phyloP scores from a whole-genome alignment of 2,113 vertebrate genomes.

The Ailuropoda melanoleuca region DNA sequence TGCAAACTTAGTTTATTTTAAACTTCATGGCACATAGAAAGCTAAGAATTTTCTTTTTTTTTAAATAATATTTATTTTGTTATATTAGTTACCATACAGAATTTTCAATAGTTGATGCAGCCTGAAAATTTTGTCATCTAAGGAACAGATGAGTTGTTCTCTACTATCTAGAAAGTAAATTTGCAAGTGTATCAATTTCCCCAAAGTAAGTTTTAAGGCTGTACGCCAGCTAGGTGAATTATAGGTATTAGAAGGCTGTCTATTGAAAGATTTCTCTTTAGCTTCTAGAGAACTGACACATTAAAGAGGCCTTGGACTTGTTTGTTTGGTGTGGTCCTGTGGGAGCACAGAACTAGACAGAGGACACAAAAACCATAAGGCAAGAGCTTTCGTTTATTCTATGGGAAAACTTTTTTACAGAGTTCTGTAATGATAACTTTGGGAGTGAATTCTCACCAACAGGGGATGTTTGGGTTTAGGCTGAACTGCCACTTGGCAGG shows the following conservation, averaged over 20 bases:
- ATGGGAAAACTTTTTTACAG: neutral
- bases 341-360: neutral
- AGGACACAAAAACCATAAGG: neutral
- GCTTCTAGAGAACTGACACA: neutral
- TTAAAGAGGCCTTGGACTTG: neutral
- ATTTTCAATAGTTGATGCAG: neutral
- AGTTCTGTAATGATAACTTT: neutral
- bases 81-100: neutral
- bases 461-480: neutral
- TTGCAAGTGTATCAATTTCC: neutral
- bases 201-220: slow-evolving; percentile 2
- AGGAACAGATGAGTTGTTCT: neutral
- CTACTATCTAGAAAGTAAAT: slow-evolving; percentile 38
- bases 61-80: neutral
- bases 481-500: neutral
- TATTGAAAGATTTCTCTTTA: neutral
- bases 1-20: slow-evolving; percentile 61
- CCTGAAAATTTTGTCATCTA: neutral
- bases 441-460: neutral
- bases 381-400: neutral
- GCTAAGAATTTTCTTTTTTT: slow-evolving; percentile 57
- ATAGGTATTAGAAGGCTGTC: neutral
- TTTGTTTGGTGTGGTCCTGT: neutral
- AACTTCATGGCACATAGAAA: slow-evolving; percentile 29
- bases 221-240: neutral